Conservation (phyloP, 2,113 vertebrate species). For the Tympanuchus pallidicinctus region DNA sequence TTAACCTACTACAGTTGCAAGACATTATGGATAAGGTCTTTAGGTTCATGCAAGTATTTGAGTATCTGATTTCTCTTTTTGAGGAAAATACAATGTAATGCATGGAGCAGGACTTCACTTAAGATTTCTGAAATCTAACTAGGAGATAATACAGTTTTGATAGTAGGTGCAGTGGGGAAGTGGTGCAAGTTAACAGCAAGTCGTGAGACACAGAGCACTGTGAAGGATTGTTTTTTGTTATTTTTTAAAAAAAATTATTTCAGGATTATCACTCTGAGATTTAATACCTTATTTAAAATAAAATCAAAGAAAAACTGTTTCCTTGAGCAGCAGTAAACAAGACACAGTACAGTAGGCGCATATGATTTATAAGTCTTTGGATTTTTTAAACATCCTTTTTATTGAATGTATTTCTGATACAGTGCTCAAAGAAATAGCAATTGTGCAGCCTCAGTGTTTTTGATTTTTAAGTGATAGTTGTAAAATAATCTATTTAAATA, state of each 20-base stretch:
- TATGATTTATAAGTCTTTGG: slow-evolving; percentile 41
- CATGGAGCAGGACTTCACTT: not conserved
- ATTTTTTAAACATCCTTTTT: slow-evolving; percentile 50
- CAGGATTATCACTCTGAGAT: slow-evolving; percentile 59
- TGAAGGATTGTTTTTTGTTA: slow-evolving; percentile 64
- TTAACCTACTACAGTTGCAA: not conserved
- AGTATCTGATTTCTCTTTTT: not conserved
- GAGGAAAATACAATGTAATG: not conserved
- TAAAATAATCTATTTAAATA: slow-evolving; percentile 54
- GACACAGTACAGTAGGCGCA: slow-evolving; percentile 46
- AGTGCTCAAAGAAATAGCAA: slow-evolving; percentile 20
- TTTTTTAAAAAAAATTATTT: slow-evolving; percentile 69
- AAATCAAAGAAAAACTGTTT: slow-evolving; percentile 17
- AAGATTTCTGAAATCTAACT: not conserved
- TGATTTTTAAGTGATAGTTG: slow-evolving; percentile 27
- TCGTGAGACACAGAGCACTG: slow-evolving; percentile 16
- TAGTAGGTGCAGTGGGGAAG: not conserved
- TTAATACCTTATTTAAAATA: slow-evolving; percentile 11
- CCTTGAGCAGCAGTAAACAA: slow-evolving; percentile 61
- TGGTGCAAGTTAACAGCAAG: slow-evolving; percentile 42
- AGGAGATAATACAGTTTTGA: not conserved
- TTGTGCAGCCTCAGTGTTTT: slow-evolving; percentile 13
- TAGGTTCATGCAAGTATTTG: not conserved
- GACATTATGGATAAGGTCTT: not conserved
- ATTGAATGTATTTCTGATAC: slow-evolving; percentile 41